Evolutionary conservation across 2,113 vertebrate genomes (phyloP), one percentile per base, ranked within the genome.

Genomic region (Atlantisia rogersi): DNA sequence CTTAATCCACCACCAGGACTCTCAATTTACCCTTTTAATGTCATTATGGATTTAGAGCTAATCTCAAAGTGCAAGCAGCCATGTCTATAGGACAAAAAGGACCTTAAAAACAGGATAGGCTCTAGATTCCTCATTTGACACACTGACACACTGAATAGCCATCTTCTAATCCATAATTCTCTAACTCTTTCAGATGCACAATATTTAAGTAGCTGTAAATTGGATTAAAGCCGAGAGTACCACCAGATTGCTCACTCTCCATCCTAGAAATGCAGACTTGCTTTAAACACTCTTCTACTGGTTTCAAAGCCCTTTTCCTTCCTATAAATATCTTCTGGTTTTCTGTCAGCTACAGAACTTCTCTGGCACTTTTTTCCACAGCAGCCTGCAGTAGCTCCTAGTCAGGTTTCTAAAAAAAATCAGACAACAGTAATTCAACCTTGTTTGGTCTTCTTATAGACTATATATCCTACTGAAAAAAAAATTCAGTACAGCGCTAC

Each of bases 81-180:
- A 91, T 15, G 52, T 53, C 26, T 50, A 82, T 0, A 31, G 77
- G 74, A 95, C 86, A 97, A 96, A 95, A 84, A 62, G 5, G 32
- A 96, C 92, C 42, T 92, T 40, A 90, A 94, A 93, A 94, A 76
- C 82, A 86, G 80, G 65, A 76, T 29, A 79, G 94, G 53, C 48
- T 80, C 84, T 48, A 68, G 90, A 90, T 93, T 90, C 75, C 42
- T 86, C 52, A 0, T 95, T 44, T 95, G 90, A 95, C 85, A 93
- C 77, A 93, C 50, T 92, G 90, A 95, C 95, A 95, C 71, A 92
- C 24, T 94, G 85, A 95, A 96, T 86, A 95, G 85, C 90, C 92
- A 82, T 77, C 59, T 70, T 96, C 58, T 92, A 95, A 95, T 93
- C 78, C 75, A 46, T 92, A 70, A 92, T 96, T 94, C 85, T 86